These are phyloP conservation scores for Narcine bancroftii DNA, from an alignment of 2,113 vertebrate genomes.

Conservation along the genomic window DNA sequence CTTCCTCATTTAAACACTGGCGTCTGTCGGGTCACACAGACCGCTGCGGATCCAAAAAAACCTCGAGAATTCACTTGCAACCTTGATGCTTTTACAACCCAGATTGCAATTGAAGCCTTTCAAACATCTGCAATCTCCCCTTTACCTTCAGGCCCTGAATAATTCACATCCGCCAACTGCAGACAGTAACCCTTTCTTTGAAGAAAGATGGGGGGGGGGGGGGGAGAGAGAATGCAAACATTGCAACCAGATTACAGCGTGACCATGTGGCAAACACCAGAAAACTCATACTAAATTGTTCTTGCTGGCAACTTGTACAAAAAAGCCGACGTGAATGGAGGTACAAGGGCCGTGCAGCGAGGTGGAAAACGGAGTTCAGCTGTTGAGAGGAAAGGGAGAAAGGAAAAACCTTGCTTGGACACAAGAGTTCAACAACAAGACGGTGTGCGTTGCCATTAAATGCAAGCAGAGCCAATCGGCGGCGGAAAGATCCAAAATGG, in stretches of 20 bases:
- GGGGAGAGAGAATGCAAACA: background rate
- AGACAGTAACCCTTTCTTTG: constrained; percentile 34
- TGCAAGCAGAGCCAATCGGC: background rate
- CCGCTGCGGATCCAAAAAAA: background rate
- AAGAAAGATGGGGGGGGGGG: background rate
- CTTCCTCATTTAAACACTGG: constrained; percentile 15
- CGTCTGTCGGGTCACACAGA: constrained; percentile 4
- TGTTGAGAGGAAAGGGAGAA: background rate
- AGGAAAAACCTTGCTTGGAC: background rate
- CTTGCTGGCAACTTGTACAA: background rate
- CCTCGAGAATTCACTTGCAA: background rate
- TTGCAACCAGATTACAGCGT: constrained; percentile 27
- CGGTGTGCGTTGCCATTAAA: constrained; percentile 23
- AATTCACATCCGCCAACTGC: constrained; percentile 29
- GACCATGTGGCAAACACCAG: constrained; percentile 26
- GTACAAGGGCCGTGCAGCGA: background rate
- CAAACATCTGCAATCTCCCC: constrained; percentile 20
- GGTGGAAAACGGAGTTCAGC: background rate
- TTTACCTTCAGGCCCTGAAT: constrained; percentile 25
- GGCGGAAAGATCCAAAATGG: constrained; percentile 32
- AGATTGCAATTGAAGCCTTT: constrained; percentile 15
- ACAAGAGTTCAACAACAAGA: constrained; percentile 30
- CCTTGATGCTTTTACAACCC: background rate
- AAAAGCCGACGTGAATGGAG: background rate
- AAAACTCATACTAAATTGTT: background rate